Evolutionary conservation across 1,140 invertebrate genomes (phyloP).

Genomic region (Drosophila neocordata): DNA sequence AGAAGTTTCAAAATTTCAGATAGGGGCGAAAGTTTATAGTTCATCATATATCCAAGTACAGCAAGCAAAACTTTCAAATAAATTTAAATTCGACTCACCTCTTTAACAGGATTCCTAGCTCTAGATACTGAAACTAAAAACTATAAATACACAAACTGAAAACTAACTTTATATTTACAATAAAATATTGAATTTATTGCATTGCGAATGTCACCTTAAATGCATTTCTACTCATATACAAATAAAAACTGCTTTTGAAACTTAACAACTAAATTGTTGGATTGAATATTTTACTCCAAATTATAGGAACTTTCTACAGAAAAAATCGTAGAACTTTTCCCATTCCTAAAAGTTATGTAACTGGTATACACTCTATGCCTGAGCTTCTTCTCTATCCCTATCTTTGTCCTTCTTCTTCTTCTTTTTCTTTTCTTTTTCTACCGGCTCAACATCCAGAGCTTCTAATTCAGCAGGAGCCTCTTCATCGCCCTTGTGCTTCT

Average conservation of each 20-base stretch:
- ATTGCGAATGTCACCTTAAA: slow-evolving; percentile 77
- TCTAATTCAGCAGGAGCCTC: slow-evolving; percentile 81
- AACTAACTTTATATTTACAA: slow-evolving; percentile 40
- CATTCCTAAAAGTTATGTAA: slow-evolving; percentile 49
- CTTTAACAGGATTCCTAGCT: not conserved
- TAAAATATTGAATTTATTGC: slow-evolving; percentile 73
- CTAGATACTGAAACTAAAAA: slow-evolving; percentile 7
- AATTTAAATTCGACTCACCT: not conserved
- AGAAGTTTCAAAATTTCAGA: slow-evolving; percentile 53
- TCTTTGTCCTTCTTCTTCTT: slow-evolving; percentile 90
- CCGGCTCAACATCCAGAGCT: slow-evolving; percentile 47
- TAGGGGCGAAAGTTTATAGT: slow-evolving; percentile 60
- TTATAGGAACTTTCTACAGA: slow-evolving; percentile 33
- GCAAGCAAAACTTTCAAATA: slow-evolving; percentile 12
- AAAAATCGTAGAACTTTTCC: slow-evolving; percentile 43
- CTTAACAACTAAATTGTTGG: slow-evolving; percentile 50
- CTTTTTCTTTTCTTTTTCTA: slow-evolving; percentile 87
- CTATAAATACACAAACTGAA: slow-evolving; percentile 19
- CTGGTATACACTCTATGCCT: slow-evolving; percentile 54
- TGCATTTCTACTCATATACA: slow-evolving; percentile 46
- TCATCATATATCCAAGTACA: slow-evolving; percentile 44
- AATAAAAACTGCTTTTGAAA: slow-evolving; percentile 36
- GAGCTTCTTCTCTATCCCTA: slow-evolving; percentile 83
- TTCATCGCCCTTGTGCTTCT: slow-evolving; percentile 84
- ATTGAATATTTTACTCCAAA: slow-evolving; percentile 29